phyloP scores from a whole-genome alignment of 2,888 invertebrate genomes.

The Ennomos erosarius region DNA sequence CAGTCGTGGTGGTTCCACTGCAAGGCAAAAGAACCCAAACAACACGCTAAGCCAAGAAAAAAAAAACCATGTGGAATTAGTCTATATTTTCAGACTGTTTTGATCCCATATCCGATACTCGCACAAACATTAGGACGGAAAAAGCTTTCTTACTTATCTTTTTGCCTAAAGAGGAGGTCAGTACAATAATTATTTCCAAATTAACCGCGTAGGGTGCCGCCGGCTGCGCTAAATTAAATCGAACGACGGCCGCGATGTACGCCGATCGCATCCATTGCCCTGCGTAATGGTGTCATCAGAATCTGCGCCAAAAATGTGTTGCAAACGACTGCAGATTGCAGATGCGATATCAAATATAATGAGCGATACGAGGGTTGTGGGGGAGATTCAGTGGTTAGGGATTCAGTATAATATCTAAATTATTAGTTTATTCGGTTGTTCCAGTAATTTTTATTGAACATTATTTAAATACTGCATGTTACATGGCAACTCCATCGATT shows the following conservation, averaged over 20 bases:
- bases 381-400: too few relatives aligned
- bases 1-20: too few relatives aligned
- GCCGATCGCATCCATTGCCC: conserved; percentile 56
- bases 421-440: too few relatives aligned
- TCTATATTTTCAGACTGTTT: conserved; percentile 5
- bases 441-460: too few relatives aligned
- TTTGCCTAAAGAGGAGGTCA: conserved; percentile 58
- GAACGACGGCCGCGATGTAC: conserved; percentile 71
- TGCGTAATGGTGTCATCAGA: conserved; percentile 75
- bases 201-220: conserved; percentile 71
- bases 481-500: too few relatives aligned
- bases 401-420: too few relatives aligned
- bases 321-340: conserved; percentile 58
- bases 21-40: too few relatives aligned
- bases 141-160: conserved; percentile 38
- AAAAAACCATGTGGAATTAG: neutral
- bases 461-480: too few relatives aligned
- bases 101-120: conserved; percentile 6
- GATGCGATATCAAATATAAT: conserved; percentile 46
- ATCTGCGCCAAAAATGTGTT: conserved; percentile 77
- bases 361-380: conserved; percentile 27
- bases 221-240: conserved; percentile 80
- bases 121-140: conserved; percentile 36
- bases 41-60: too few relatives aligned
- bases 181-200: conserved; percentile 79